Conservation (phyloP, 2,888 invertebrate genomes). For the Agrochola lota region DNA sequence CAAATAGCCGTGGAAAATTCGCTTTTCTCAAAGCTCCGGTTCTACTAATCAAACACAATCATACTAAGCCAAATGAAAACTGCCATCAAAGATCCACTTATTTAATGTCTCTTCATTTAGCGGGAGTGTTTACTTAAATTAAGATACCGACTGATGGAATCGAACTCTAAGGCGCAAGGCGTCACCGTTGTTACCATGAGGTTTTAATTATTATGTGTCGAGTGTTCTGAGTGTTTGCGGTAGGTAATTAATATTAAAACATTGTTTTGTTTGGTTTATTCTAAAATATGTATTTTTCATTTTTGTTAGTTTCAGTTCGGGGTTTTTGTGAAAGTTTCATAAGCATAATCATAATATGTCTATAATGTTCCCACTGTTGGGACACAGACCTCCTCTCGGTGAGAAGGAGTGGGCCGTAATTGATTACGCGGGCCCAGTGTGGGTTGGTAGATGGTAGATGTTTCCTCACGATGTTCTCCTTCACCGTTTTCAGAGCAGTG, state of each 20-base stretch:
- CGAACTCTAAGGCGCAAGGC: constrained; percentile 61
- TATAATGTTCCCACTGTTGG: no score
- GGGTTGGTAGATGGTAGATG: no score
- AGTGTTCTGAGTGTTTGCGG: constrained; percentile 47
- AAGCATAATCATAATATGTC: no score
- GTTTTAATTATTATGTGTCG: constrained; percentile 71
- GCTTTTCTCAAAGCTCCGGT: constrained; percentile 67
- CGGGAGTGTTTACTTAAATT: constrained; percentile 87
- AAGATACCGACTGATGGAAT: constrained; percentile 79
- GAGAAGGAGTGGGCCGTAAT: no score
- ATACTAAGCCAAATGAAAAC: constrained; percentile 78
- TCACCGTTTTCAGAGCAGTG: no score
- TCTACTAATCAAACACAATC: constrained; percentile 79
- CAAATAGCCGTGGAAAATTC: constrained; percentile 35
- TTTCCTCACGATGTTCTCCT: no score
- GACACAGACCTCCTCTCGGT: no score
- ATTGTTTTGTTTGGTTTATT: neutral
- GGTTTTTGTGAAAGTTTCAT: neutral
- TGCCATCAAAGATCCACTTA: constrained; percentile 76
- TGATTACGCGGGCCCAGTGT: no score
- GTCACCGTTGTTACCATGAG: constrained; percentile 66
- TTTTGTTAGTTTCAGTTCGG: neutral
- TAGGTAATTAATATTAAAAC: constrained; percentile 28
- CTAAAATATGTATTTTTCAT: neutral
- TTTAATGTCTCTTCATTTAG: constrained; percentile 85